Evolutionary conservation across 2,797 vertebrate species (phyloP).

Genomic region (Nyctibius grandis): DNA sequence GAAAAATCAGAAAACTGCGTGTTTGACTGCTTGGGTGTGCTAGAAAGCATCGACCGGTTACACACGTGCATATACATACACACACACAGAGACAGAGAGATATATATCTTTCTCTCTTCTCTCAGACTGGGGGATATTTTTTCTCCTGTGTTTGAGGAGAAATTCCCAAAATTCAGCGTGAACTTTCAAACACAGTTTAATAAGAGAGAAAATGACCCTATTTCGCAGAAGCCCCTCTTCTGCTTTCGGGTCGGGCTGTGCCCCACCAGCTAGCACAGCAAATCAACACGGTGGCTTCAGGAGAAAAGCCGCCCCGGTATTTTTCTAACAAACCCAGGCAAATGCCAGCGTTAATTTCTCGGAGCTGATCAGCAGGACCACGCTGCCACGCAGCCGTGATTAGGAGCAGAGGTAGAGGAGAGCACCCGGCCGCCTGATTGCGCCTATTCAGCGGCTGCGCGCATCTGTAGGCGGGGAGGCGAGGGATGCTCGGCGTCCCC

Average conservation of each 20-base stretch:
- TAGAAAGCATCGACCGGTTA: rapidly evolving
- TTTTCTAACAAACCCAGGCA: not conserved
- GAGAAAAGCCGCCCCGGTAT: not conserved
- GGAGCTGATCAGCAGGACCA: not conserved
- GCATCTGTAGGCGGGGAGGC: rapidly evolving
- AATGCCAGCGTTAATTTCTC: not conserved
- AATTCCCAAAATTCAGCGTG: not conserved
- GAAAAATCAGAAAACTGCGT: rapidly evolving
- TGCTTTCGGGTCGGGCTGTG: not conserved
- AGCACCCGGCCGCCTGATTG: not conserved
- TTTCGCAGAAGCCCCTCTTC: rapidly evolving
- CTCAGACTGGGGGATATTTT: not conserved
- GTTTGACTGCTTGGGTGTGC: not conserved
- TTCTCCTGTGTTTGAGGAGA: not conserved
- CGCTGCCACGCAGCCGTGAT: not conserved
- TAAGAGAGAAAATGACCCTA: rapidly evolving
- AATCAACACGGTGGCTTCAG: rapidly evolving
- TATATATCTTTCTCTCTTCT: no score
- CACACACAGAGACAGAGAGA: not conserved
- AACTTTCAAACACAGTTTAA: not conserved
- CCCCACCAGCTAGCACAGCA: not conserved
- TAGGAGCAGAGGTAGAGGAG: not conserved
- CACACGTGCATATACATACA: rapidly evolving
- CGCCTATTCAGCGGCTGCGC: not conserved
- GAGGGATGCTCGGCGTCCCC: not conserved